phyloP scores from a whole-genome alignment of 35 echinoderm and acorn worm species.

The Holothuria glaberrima region DNA sequence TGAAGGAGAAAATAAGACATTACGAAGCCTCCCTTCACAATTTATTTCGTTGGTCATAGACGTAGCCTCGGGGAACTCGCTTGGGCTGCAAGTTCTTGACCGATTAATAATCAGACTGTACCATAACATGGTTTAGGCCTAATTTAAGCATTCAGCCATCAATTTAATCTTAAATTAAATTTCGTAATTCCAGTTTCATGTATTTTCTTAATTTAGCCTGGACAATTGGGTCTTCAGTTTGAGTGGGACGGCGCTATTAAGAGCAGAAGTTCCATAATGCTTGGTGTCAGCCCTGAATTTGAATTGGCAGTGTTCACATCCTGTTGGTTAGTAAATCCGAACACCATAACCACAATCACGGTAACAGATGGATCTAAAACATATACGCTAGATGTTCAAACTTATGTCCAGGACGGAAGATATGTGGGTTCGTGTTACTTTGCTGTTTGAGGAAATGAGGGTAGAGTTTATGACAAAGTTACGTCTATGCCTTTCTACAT shows the following conservation, averaged over 20 bases:
- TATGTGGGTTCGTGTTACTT: slow-evolving; percentile 48
- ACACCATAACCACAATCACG: not conserved
- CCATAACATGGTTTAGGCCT: no score
- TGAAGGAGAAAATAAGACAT: no score
- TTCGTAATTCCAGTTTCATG: no score
- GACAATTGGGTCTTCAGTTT: slow-evolving; percentile 63
- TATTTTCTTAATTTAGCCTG: slow-evolving; percentile 41
- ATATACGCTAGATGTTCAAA: not conserved
- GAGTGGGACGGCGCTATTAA: slow-evolving; percentile 72
- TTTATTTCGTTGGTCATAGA: no score
- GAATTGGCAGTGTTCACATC: slow-evolving; percentile 81
- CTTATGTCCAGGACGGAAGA: slow-evolving; percentile 44
- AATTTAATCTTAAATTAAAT: no score
- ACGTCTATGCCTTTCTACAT: no score
- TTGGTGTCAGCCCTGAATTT: slow-evolving; percentile 84
- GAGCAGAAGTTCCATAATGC: slow-evolving; percentile 43
- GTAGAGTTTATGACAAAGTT: no score
- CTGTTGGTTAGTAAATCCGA: slow-evolving; percentile 61
- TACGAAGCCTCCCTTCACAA: no score
- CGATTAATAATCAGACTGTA: no score
- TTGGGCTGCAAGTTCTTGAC: no score
- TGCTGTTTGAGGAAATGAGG: not conserved
- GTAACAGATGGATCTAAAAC: not conserved
- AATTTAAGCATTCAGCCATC: no score
- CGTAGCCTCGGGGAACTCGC: no score